These are phyloP conservation scores for Otocyon megalotis DNA, from an alignment of 2,113 vertebrate genomes.

Conservation along the genomic window DNA sequence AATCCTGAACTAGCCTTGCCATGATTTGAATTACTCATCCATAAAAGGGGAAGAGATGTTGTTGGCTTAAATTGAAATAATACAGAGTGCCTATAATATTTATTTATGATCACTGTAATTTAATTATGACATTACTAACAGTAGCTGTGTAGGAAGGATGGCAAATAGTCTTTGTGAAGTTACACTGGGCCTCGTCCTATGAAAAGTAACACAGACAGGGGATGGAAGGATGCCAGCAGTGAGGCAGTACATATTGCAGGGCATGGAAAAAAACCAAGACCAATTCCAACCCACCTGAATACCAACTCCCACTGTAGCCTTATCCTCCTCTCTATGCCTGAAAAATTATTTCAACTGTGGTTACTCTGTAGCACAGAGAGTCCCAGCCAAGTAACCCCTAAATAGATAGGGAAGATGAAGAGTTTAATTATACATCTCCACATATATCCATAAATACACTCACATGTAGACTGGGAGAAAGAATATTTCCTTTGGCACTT, in stretches of 20 bases:
- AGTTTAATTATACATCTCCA: background rate
- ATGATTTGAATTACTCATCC: slow-evolving; percentile 9
- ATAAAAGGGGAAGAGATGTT: background rate
- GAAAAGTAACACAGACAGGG: background rate
- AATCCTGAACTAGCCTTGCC: background rate
- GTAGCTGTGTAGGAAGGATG: background rate
- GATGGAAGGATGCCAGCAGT: background rate
- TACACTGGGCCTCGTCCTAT: background rate
- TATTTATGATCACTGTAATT: background rate
- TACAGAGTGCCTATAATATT: background rate
- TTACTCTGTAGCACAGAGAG: background rate
- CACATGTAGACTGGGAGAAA: background rate
- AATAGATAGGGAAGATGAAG: background rate
- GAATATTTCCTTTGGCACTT: background rate
- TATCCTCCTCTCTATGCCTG: background rate
- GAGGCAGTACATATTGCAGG: background rate
- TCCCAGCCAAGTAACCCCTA: background rate
- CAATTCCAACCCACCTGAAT: background rate
- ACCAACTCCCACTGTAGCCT: background rate
- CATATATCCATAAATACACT: background rate
- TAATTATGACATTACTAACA: background rate
- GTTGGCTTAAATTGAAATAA: slow-evolving; percentile 26
- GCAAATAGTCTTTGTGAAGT: background rate
- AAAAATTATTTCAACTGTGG: background rate
- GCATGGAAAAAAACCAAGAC: background rate